Conservation (phyloP, 2,888 invertebrate species). For the Ditula angustiorana region DNA sequence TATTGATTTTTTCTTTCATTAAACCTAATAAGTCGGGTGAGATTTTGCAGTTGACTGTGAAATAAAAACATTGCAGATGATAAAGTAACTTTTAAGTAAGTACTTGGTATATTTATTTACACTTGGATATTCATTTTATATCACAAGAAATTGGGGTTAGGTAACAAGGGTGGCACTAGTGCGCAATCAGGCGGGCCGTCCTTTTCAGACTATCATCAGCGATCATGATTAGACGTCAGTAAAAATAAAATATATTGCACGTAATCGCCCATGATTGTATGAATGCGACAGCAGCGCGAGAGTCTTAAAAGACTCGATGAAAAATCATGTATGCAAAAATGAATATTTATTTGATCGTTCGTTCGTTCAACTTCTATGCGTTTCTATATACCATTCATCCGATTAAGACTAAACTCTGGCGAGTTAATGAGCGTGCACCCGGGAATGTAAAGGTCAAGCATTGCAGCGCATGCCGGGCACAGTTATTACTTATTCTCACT, state of each 20-base stretch:
- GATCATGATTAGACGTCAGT: not conserved
- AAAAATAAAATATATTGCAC: not conserved
- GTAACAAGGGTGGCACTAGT: not conserved
- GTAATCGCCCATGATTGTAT: not conserved
- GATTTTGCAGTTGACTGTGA: not conserved
- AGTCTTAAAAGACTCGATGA: not conserved
- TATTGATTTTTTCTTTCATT: constrained; percentile 7
- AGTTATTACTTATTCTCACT: not conserved
- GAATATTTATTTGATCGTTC: too few relatives aligned
- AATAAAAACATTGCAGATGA: not conserved
- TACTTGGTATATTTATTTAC: not conserved
- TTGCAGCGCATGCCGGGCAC: too few relatives aligned
- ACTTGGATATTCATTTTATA: not conserved
- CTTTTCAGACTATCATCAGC: not conserved
- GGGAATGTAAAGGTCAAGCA: too few relatives aligned
- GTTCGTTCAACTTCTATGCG: too few relatives aligned
- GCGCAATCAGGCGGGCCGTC: not conserved
- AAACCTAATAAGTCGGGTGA: constrained; percentile 4
- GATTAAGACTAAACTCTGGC: too few relatives aligned
- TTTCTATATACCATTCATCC: too few relatives aligned
- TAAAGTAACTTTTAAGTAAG: not conserved
- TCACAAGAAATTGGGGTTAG: not conserved
- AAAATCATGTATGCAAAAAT: too few relatives aligned
- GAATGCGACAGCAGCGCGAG: not conserved
- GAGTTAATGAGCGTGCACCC: too few relatives aligned